Percentiles rank a stretch among this genome's conserved stretches.
Evolutionary conservation across 2,888 invertebrate species (phyloP).

Genomic region (Drosophila multiciliata): DNA sequence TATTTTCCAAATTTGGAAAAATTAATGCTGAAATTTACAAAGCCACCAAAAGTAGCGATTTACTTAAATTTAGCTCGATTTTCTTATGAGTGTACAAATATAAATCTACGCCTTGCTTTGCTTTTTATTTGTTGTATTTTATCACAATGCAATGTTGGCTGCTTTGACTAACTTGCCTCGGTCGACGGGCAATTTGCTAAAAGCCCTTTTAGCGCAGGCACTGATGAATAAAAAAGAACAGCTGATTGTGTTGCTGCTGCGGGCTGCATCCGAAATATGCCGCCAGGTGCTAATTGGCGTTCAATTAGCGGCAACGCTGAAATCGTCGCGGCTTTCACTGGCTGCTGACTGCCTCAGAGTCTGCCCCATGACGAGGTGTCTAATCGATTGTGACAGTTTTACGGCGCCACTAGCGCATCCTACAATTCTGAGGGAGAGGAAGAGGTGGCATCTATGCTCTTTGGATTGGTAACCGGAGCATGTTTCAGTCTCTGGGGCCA

Average conservation of each 20-base stretch:
- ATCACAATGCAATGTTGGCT: neutral
- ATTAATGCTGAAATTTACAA: neutral
- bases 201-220: conserved; percentile 39
- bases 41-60: neutral
- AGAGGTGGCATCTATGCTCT: conserved; percentile 14
- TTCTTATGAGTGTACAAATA: neutral
- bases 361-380: neutral
- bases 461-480: conserved; percentile 54
- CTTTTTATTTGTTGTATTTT: neutral
- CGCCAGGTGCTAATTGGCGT: conserved; percentile 48
- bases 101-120: neutral
- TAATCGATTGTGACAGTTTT: conserved; percentile 51
- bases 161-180: neutral
- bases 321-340: conserved; percentile 44
- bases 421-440: conserved; percentile 11
- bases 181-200: conserved; percentile 16
- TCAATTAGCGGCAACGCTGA: conserved; percentile 38
- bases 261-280: conserved; percentile 31
- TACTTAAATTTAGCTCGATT: neutral
- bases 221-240: conserved; percentile 21
- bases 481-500: conserved; percentile 42
- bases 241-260: conserved; percentile 2
- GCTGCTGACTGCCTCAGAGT: neutral
- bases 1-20: neutral
- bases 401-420: conserved; percentile 35